phyloP scores from a whole-genome alignment of 2,888 invertebrate genomes.

The Phoenoteleia sp. region DNA sequence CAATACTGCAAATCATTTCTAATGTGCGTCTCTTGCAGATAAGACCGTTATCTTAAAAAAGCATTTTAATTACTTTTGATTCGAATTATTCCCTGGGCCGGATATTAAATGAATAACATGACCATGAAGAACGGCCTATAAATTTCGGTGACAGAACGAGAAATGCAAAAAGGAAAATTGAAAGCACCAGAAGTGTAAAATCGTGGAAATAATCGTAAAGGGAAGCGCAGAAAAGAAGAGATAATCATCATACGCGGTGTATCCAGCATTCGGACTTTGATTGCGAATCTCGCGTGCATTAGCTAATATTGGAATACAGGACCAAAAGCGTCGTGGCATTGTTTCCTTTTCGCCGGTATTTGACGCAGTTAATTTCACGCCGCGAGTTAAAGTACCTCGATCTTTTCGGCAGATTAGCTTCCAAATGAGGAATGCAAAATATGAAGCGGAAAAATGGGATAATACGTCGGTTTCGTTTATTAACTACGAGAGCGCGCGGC shows the following conservation, averaged over 20 bases:
- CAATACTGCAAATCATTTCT: not conserved
- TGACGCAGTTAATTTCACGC: constrained; percentile 55
- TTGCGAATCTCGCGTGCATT: constrained; percentile 59
- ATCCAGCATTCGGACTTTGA: constrained; percentile 50
- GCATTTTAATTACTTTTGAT: constrained; percentile 22
- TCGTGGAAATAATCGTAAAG: constrained; percentile 64
- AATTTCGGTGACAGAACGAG: constrained; percentile 32
- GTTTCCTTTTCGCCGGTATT: constrained; percentile 46
- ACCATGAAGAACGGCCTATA: constrained; percentile 37
- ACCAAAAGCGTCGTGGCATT: constrained; percentile 21
- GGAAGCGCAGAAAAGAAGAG: constrained; percentile 34
- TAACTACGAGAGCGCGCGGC: not conserved
- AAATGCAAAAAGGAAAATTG: constrained; percentile 42
- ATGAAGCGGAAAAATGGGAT: constrained; percentile 39
- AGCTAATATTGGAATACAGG: constrained; percentile 46
- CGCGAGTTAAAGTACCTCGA: constrained; percentile 45
- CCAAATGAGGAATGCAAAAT: constrained; percentile 39
- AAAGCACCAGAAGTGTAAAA: constrained; percentile 47
- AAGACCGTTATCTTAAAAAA: not conserved
- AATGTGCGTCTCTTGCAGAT: not conserved
- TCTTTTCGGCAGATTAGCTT: constrained; percentile 52
- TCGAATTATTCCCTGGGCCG: too few species aligned
- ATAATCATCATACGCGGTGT: constrained; percentile 58
- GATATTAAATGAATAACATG: constrained; percentile 40
- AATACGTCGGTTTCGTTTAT: constrained; percentile 41